Conservation (phyloP, 2,888 invertebrate genomes). For the Atethmia centrago region DNA sequence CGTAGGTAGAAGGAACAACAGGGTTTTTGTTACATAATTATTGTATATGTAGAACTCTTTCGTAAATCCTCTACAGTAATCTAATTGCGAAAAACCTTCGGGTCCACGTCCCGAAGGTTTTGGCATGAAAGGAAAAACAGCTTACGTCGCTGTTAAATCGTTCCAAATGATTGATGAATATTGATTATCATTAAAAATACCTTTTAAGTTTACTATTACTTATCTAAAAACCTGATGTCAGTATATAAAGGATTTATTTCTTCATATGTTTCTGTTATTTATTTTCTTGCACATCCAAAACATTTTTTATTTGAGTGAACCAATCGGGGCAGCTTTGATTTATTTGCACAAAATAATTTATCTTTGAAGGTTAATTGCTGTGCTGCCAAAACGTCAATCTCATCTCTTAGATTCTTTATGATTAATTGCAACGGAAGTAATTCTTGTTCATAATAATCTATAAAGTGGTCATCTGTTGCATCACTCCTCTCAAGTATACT, state of each 20-base stretch:
- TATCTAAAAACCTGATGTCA: not conserved
- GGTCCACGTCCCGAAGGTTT: not conserved
- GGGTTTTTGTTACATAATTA: too few relatives aligned
- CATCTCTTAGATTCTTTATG: constrained; percentile 76
- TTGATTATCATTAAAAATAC: not conserved
- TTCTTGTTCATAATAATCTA: constrained; percentile 76
- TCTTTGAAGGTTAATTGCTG: constrained; percentile 74
- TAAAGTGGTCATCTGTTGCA: constrained; percentile 57
- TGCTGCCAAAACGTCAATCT: constrained; percentile 73
- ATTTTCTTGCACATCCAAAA: constrained; percentile 68
- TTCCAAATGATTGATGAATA: too few relatives aligned
- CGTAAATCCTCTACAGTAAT: not conserved
- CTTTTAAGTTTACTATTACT: not conserved
- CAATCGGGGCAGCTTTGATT: constrained; percentile 61
- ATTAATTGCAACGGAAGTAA: constrained; percentile 79
- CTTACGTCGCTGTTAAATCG: not conserved
- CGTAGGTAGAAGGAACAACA: too few relatives aligned
- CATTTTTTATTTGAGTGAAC: constrained; percentile 69
- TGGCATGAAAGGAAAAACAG: not conserved
- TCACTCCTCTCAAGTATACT: constrained; percentile 22
- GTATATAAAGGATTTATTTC: not conserved
- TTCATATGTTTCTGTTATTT: not conserved
- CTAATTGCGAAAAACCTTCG: too few relatives aligned
- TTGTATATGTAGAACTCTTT: not conserved
- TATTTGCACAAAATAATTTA: constrained; percentile 60